phyloP scores from a whole-genome alignment of 2,113 vertebrate genomes.

The Gulo gulo region DNA sequence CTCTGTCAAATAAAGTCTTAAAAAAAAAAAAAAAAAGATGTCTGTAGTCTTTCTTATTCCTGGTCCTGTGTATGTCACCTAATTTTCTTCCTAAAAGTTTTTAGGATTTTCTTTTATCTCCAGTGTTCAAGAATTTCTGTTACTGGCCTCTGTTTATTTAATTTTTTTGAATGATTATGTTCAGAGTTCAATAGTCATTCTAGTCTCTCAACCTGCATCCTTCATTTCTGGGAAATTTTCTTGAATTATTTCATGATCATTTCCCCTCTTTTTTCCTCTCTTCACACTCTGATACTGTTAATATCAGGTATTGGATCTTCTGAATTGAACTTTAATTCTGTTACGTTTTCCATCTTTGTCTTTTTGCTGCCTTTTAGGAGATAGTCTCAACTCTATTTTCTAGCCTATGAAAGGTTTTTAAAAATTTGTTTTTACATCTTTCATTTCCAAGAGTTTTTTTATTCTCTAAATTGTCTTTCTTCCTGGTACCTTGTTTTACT shows the following conservation, averaged over 20 bases:
- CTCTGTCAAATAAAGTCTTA: no score
- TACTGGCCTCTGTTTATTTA: not conserved
- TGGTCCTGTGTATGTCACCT: not conserved
- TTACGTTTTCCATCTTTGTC: not conserved
- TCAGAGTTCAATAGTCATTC: not conserved
- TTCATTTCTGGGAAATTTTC: not conserved
- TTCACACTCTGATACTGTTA: not conserved
- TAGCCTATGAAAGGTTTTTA: not conserved
- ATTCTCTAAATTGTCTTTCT: not conserved
- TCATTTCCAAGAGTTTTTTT: not conserved
- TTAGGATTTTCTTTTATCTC: not conserved
- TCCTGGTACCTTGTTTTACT: not conserved
- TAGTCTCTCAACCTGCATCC: not conserved
- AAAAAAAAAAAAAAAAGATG: not conserved
- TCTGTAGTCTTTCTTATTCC: not conserved
- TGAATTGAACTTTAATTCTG: not conserved
- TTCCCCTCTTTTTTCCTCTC: not conserved
- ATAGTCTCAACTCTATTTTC: not conserved
- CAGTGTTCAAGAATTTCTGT: not conserved
- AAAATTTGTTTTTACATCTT: not conserved
- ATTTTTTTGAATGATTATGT: not conserved
- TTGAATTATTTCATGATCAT: not conserved
- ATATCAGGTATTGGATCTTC: not conserved
- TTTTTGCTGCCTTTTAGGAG: not conserved
- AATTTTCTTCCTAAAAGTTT: not conserved